Base-by-base conservation (phyloP, 2,113 vertebrate genomes). In the Mus spicilegus region DNA sequence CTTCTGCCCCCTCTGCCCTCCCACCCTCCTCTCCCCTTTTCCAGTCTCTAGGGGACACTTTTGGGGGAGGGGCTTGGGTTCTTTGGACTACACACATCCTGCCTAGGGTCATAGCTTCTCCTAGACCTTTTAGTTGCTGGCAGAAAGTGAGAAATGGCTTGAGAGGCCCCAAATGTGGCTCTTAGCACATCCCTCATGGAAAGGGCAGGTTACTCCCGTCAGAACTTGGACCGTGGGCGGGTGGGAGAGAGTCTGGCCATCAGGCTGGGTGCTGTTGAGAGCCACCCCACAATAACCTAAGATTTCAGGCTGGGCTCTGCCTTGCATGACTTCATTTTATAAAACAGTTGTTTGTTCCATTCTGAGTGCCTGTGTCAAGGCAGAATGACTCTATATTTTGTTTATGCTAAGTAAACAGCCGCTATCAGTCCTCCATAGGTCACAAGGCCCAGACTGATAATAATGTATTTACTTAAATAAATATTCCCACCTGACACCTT, bases 381-480 rank as follows among this genome's bases (percentile, higher is more conserved):
- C 69, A 39, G 36, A 73, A 42, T 88, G 87, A 75, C 51, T 75
- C 33, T 19, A 39, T 42, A 49, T 72, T 88, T 88, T 89, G 87
- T 89, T 88, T 89, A 75, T 89, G 36, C 69, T 51, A 89, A 56
- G 69, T 75, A 58, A 89, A 75, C 36, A 58, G 10, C 9, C 3
- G 6, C 16, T 54, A 73, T 89, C 65, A 4, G 65, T 33, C 24
- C 36, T 75, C 26, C 22, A 7, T 28, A 75, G 49, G 87, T 30
- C 87, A 73, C 36, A 28, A 73, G 87, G 16, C 51, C 87, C 54
- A 30, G 51, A 75, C 26, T 42, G 87, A 89, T 89, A 58, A 30
- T 75, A 75, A 58, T 30, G 51, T 89, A 89, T 75, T 73, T 89
- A 75, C 51, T 73, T 70, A 89, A 75, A 89, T 56, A 58, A 56